Percentiles rank a stretch among this genome's conserved stretches.
phyloP scores from a whole-genome alignment of 2,888 invertebrate species.

The Myopa tessellatipennis region DNA sequence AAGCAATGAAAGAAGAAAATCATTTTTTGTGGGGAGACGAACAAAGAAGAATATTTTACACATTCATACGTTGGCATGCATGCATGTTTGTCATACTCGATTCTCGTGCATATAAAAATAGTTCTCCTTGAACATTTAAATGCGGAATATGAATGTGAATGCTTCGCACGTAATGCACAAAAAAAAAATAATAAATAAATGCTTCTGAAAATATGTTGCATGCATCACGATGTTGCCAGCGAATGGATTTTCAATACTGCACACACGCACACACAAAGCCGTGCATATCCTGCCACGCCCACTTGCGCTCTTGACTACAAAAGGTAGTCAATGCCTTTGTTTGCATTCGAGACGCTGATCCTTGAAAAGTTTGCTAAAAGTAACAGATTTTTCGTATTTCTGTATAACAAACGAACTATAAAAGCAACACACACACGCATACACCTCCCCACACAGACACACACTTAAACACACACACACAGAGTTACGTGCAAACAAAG shows the following conservation, averaged over 20 bases:
- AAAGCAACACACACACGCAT: neutral
- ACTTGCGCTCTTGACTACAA: neutral
- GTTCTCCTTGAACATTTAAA: too few species aligned
- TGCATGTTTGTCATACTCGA: too few species aligned
- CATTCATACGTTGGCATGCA: too few species aligned
- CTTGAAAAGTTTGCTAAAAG: slow-evolving; percentile 7
- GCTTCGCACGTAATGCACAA: neutral
- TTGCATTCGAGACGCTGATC: slow-evolving; percentile 7
- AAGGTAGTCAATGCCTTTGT: neutral
- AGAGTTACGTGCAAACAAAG: too few species aligned
- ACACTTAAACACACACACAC: too few species aligned
- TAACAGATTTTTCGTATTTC: slow-evolving; percentile 13
- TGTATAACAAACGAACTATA: neutral
- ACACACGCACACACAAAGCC: neutral
- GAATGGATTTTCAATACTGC: slow-evolving; percentile 34
- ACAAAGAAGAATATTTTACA: too few species aligned
- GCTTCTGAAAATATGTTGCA: slow-evolving; percentile 4
- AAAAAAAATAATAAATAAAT: neutral
- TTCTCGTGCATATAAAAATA: too few species aligned
- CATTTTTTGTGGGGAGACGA: too few species aligned
- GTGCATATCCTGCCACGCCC: neutral
- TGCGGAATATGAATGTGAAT: neutral
- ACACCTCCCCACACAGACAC: neutral
- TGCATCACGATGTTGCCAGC: slow-evolving; percentile 5
- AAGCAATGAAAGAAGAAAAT: too few species aligned